A percentile compares a stretch with the other conserved stretches of the same genome.
These are phyloP conservation scores for Tetropium fuscum DNA, from an alignment of 2,888 invertebrate genomes.

Conservation along the genomic window DNA sequence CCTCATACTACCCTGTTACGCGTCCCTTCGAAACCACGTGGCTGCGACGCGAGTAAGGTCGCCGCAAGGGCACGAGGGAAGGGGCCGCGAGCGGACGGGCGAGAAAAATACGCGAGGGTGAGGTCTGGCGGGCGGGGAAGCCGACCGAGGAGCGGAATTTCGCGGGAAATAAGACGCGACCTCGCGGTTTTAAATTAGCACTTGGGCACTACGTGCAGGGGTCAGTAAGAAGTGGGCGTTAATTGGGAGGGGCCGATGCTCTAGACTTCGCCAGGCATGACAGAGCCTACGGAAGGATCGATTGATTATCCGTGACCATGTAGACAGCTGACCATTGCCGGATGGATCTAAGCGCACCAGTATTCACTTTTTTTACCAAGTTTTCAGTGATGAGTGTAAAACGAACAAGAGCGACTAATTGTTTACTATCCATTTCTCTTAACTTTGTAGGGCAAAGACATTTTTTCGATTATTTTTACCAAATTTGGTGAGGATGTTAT, in stretches of 20 bases:
- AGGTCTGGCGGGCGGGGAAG: background rate
- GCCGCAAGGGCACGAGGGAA: conserved; percentile 41
- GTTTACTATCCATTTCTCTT: too few relatives aligned
- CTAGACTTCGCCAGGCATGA: conserved; percentile 50
- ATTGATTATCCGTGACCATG: too few relatives aligned
- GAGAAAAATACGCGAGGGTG: conserved; percentile 20
- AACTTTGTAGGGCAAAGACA: too few relatives aligned
- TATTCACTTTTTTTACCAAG: too few relatives aligned
- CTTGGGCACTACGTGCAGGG: conserved; percentile 42
- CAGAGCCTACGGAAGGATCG: conserved; percentile 12
- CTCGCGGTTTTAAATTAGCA: background rate
- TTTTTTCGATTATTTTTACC: too few relatives aligned
- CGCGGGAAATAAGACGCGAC: background rate
- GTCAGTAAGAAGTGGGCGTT: conserved; percentile 61
- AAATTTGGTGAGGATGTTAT: too few relatives aligned
- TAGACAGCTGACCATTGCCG: too few relatives aligned
- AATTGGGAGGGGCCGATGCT: conserved; percentile 56
- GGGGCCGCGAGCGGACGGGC: conserved; percentile 18
- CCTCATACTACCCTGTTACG: conserved; percentile 54
- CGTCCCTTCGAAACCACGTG: conserved; percentile 58
- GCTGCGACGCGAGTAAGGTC: conserved; percentile 55
- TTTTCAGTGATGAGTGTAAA: too few relatives aligned
- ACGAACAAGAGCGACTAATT: too few relatives aligned
- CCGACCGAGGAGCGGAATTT: background rate
- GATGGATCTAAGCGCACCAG: too few relatives aligned